Evolutionary conservation across 2,797 vertebrate genomes (phyloP).

Genomic region (Scolopax rusticola): DNA sequence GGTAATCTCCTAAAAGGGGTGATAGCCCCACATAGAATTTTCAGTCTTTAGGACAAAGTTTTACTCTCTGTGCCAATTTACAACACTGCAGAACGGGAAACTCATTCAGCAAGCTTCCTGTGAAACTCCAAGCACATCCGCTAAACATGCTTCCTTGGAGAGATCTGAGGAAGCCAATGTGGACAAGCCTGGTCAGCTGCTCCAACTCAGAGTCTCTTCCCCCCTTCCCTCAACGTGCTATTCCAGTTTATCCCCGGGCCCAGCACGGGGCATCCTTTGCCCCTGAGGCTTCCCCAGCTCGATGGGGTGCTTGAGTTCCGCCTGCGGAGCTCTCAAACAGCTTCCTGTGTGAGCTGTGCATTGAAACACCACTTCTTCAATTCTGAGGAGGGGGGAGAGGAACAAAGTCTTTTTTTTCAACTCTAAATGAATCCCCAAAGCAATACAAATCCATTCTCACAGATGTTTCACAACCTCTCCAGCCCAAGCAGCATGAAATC

Average conservation of each 20-base stretch:
- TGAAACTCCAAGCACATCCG: not conserved
- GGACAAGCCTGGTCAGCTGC: conserved; percentile 9
- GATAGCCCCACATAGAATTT: not conserved
- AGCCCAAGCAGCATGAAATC: not conserved
- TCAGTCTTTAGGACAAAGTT: not conserved
- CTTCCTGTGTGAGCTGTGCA: not conserved
- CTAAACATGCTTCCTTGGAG: not conserved
- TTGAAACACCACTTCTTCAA: not conserved
- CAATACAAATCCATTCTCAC: not conserved
- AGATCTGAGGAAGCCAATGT: not conserved
- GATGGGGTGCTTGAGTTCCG: not conserved
- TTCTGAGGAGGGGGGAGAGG: not conserved
- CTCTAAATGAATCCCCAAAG: not conserved
- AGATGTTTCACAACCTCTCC: not conserved
- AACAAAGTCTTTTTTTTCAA: not conserved
- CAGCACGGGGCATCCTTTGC: not conserved
- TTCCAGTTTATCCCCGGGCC: not conserved
- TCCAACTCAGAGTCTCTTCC: not conserved
- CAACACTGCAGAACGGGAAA: not conserved
- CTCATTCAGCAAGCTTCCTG: conserved; percentile 18
- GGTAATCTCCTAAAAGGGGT: not conserved
- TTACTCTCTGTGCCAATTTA: not conserved
- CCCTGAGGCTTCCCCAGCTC: not conserved
- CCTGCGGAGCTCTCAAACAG: not conserved
- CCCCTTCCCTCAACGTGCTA: not conserved